Base-by-base conservation (phyloP, 2,888 invertebrate genomes). In the Agrochola lota region DNA sequence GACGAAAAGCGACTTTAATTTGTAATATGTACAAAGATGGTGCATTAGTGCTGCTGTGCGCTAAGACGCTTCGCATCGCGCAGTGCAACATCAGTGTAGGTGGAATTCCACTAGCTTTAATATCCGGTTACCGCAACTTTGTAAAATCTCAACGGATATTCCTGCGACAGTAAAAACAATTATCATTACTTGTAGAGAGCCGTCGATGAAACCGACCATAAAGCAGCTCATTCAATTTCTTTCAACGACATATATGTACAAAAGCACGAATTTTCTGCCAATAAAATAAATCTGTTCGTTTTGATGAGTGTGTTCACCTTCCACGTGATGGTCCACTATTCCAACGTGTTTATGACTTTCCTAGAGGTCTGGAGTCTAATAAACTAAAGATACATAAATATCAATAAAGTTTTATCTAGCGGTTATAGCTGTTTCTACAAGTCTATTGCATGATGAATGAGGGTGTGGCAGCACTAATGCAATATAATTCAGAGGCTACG, bases 271-370 rank as follows among this genome's bases (percentile, higher is more conserved):
- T 57, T 74, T 71, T 60, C 71, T 46, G 26, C n/a, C n/a, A 77
- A 74, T 71, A 79, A 70, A 85, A 77, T 64, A 55, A 71, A 69
- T 49, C 40, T 64, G 57, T 77, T 46, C 66, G 57, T 55, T 88
- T 83, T 86, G 69, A 85, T 70, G 87, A 60, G 80, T 70, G 57
- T 78, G 59, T 88, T 88, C 76, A 86, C 76, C 64, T 70, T 71
- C 55, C 72, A 60, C 17, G 59, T 40, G 62, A 71, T 52, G 35
- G 72, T 71, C 66, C 71, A 69, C 69, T 71, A 67, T 73, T 63
- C 52, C 71, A 76, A 30, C 46, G 74, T 73, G 77, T 86, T 86
- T 88, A 86, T 78, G 74, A 62, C 76, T 57, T 73, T 77, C 17
- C 66, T 76, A 71, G 84, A 73, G 40, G 57, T 73, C 43, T 79